Conservation (phyloP, 2,113 vertebrate genomes). For the Eira barbara region DNA sequence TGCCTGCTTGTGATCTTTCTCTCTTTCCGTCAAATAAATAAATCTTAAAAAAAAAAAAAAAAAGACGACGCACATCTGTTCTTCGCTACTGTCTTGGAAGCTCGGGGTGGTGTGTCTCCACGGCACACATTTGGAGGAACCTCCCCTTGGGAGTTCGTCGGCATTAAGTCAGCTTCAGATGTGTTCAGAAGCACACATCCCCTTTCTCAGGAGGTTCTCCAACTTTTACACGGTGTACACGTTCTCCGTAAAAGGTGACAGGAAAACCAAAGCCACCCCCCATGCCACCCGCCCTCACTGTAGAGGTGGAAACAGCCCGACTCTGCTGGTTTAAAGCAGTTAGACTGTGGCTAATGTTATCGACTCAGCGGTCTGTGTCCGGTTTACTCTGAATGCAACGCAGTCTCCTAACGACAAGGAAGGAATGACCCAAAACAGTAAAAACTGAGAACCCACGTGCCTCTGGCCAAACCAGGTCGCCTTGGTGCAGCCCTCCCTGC, state of each 20-base stretch:
- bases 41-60: too few species aligned
- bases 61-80: too few species aligned
- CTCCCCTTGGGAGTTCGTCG: accelerated
- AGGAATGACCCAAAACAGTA: neutral
- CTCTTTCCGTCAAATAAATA: too few species aligned
- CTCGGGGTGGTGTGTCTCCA: accelerated
- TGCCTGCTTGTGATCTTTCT: too few species aligned
- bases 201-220: neutral
- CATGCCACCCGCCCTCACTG: neutral
- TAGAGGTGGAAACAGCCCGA: too few species aligned
- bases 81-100: accelerated
- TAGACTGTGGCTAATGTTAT: accelerated
- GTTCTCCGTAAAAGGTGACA: neutral
- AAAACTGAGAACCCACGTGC: neutral
- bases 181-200: neutral
- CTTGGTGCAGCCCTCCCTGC: neutral
- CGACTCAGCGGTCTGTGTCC: neutral
- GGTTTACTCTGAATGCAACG: accelerated
- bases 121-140: accelerated
- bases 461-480: neutral
- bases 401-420: neutral
- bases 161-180: accelerated
- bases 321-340: neutral
- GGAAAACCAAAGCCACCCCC: neutral
- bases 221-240: neutral